Conservation (phyloP, 2,113 vertebrate genomes). For the Silurus asotus region DNA sequence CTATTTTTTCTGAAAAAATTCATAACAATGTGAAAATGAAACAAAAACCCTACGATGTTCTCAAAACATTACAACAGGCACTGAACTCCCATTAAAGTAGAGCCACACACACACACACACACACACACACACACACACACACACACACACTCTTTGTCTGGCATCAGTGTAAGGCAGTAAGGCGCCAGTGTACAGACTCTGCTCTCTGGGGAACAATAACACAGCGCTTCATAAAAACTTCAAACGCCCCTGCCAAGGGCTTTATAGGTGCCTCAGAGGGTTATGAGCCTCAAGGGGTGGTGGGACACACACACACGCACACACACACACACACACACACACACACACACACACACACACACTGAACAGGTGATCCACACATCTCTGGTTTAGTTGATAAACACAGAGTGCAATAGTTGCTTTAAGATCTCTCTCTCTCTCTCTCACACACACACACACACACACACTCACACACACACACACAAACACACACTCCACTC, state of each 20-base stretch:
- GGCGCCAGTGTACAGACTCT: conserved; percentile 78
- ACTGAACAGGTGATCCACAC: conserved; percentile 45
- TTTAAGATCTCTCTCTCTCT: background rate
- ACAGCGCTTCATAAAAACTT: conserved; percentile 85
- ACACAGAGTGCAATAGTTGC: background rate
- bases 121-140: conserved; percentile 42
- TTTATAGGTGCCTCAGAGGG: conserved; percentile 85
- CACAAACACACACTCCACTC: no score
- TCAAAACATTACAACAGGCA: background rate
- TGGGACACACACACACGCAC: conserved; percentile 40
- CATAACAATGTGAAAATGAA: background rate
- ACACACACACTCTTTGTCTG: conserved; percentile 57
- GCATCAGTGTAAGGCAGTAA: conserved; percentile 77
- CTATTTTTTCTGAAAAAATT: background rate
- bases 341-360: conserved; percentile 16
- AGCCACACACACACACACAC: conserved; percentile 25
- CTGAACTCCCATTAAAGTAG: conserved; percentile 18
- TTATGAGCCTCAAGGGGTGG: conserved; percentile 72
- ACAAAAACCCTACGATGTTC: background rate
- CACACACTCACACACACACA: conserved; percentile 8
- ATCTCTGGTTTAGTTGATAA: background rate
- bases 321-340: conserved; percentile 45
- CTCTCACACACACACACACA: background rate
- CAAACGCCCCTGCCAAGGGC: conserved; percentile 79
- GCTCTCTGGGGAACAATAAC: conserved; percentile 84